Percentiles rank a stretch among this genome's conserved stretches.
These are phyloP conservation scores for Apocrypta bakeri DNA, from an alignment of 1,140 invertebrate species.

Conservation along the genomic window DNA sequence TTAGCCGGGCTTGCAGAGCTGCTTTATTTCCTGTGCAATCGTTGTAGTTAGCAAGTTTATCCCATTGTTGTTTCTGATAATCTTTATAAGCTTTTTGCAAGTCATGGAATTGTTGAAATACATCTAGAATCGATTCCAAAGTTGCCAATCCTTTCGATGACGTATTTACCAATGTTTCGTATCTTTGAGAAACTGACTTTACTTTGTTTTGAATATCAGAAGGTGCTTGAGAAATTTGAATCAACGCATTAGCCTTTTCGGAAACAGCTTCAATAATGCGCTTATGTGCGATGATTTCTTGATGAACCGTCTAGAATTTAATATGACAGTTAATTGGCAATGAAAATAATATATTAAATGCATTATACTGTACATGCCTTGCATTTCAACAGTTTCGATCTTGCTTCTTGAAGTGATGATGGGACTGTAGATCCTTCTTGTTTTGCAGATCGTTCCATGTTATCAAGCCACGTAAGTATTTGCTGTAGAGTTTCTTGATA, in stretches of 20 bases:
- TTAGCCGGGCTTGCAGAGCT: slow-evolving; percentile 82
- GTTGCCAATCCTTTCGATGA: slow-evolving; percentile 80
- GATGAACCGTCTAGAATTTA: slow-evolving; percentile 79
- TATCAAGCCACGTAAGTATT: slow-evolving; percentile 88
- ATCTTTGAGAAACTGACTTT: slow-evolving; percentile 82
- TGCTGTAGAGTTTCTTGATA: slow-evolving; percentile 91
- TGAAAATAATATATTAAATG: background rate
- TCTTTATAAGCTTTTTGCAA: slow-evolving; percentile 89
- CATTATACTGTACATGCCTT: slow-evolving; percentile 75
- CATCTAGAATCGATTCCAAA: slow-evolving; percentile 84
- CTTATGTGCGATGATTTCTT: slow-evolving; percentile 93
- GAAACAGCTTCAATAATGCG: slow-evolving; percentile 90
- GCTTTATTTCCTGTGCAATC: slow-evolving; percentile 89
- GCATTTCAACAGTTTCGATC: slow-evolving; percentile 89
- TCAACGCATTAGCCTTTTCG: slow-evolving; percentile 87
- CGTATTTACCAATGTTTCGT: slow-evolving; percentile 80
- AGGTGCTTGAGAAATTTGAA: slow-evolving; percentile 78
- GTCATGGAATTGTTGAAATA: slow-evolving; percentile 89
- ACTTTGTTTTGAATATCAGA: slow-evolving; percentile 81
- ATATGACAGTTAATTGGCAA: too few species aligned
- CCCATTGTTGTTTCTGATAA: slow-evolving; percentile 91
- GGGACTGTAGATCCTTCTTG: slow-evolving; percentile 82
- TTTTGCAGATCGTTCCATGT: slow-evolving; percentile 87
- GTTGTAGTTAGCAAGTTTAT: slow-evolving; percentile 83
- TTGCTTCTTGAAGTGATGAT: slow-evolving; percentile 88